Conservation (phyloP, 23 tunicate genomes). For the Phallusia fumigata region DNA sequence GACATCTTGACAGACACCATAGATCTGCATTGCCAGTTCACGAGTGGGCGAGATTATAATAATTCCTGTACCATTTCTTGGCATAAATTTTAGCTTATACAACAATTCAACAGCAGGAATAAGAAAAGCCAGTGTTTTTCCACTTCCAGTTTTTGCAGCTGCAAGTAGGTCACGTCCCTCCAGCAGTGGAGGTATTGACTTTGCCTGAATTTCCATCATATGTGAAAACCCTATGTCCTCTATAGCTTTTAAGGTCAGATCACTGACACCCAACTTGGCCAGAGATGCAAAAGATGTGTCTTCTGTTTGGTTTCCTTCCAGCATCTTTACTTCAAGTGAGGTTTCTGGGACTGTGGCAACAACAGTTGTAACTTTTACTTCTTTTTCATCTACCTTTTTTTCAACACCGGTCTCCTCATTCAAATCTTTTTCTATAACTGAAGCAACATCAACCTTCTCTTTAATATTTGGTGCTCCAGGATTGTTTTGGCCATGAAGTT, state of each 20-base stretch:
- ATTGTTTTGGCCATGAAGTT: conserved; percentile 34
- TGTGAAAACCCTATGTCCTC: conserved; percentile 84
- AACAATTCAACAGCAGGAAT: conserved; percentile 90
- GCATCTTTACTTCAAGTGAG: conserved; percentile 36
- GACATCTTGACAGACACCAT: conserved; percentile 86
- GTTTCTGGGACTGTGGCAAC: conserved; percentile 46
- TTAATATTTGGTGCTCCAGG: neutral
- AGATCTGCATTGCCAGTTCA: conserved; percentile 96
- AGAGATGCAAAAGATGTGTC: conserved; percentile 79
- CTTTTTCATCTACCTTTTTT: neutral
- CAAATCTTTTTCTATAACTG: neutral
- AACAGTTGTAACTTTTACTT: neutral
- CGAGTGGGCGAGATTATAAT: conserved; percentile 92
- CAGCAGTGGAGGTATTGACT: conserved; percentile 90
- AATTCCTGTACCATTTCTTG: conserved; percentile 94
- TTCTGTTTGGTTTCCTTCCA: neutral
- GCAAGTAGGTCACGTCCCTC: conserved; percentile 95
- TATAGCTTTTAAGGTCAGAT: conserved; percentile 65
- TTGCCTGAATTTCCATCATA: conserved; percentile 97
- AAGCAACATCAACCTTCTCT: neutral
- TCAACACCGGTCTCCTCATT: conserved; percentile 1
- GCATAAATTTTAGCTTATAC: conserved; percentile 89
- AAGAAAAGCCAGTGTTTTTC: conserved; percentile 95
- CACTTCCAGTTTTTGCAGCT: conserved; percentile 99
- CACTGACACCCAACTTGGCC: conserved; percentile 79